A percentile compares a stretch with the other conserved stretches of the same genome.
These are phyloP conservation scores for Callinectes sapidus DNA, from an alignment of 2,888 invertebrate genomes.

Conservation along the genomic window DNA sequence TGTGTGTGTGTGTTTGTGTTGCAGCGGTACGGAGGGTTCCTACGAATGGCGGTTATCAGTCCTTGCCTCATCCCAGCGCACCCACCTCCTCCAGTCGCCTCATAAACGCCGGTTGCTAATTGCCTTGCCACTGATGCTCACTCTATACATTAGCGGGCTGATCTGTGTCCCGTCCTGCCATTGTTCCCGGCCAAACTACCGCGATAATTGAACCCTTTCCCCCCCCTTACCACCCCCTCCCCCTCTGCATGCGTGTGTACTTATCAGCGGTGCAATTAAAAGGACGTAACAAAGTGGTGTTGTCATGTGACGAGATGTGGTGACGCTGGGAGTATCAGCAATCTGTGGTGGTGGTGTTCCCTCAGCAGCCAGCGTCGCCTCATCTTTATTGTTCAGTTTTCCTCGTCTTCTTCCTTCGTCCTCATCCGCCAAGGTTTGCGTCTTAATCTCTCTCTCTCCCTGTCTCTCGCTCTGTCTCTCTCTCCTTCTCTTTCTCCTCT, in stretches of 20 bases:
- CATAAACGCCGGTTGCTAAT: background rate
- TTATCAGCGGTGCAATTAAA: slow-evolving; percentile 1
- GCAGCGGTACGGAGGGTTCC: background rate
- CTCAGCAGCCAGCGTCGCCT: background rate
- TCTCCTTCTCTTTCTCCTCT: background rate
- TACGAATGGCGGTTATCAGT: background rate
- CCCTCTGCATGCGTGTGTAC: background rate
- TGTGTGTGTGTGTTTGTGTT: background rate
- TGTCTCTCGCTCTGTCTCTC: background rate
- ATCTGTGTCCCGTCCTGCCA: slow-evolving; percentile 15
- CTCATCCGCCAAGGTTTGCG: background rate
- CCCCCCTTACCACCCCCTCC: background rate
- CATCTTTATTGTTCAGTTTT: background rate
- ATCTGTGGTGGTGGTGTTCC: background rate
- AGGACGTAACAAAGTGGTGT: slow-evolving; percentile 15
- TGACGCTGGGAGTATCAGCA: background rate
- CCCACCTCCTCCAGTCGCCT: background rate
- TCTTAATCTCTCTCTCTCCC: background rate
- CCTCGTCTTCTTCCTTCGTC: background rate
- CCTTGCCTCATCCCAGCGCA: no score
- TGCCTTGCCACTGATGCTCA: background rate
- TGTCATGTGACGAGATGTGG: background rate
- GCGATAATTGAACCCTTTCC: background rate
- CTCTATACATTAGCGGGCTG: background rate
- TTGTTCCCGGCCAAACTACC: background rate